Percentiles rank a stretch among this genome's conserved stretches.
These are phyloP conservation scores for Polietes domitor DNA, from an alignment of 2,888 invertebrate species.

Conservation along the genomic window DNA sequence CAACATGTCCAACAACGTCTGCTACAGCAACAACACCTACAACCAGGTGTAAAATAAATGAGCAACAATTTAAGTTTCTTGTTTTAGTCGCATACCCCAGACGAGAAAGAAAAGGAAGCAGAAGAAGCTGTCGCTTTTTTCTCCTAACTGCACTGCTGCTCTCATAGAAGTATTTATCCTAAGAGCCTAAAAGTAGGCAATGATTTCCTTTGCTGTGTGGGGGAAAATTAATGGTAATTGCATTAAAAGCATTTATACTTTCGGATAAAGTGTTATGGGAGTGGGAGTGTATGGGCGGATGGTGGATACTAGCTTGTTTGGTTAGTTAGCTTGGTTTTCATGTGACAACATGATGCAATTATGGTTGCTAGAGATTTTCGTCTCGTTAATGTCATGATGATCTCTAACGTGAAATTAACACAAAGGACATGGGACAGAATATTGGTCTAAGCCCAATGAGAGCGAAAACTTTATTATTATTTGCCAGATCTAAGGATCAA, in stretches of 20 bases:
- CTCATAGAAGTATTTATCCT: neutral
- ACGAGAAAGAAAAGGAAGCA: neutral
- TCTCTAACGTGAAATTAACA: too few species aligned
- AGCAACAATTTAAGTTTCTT: constrained; percentile 42
- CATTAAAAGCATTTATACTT: neutral
- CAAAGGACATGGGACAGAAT: too few species aligned
- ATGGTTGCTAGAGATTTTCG: neutral
- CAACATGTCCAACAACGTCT: neutral
- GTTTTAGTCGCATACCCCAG: neutral
- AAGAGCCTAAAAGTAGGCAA: constrained; percentile 56
- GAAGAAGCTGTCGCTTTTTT: neutral
- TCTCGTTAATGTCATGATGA: neutral
- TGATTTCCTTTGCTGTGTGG: constrained; percentile 8
- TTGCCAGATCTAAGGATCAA: too few species aligned
- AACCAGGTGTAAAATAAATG: constrained; percentile 52
- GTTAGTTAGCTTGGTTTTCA: neutral
- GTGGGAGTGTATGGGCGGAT: neutral
- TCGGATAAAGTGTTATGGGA: neutral
- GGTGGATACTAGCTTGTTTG: neutral
- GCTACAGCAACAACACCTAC: neutral
- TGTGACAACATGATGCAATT: neutral
- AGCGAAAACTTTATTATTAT: too few species aligned
- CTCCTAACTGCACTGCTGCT: neutral
- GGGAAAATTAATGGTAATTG: constrained; percentile 21
- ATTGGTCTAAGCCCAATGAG: too few species aligned